Conservation (phyloP, 1,140 invertebrate genomes). For the Trachelipus rathkii region DNA sequence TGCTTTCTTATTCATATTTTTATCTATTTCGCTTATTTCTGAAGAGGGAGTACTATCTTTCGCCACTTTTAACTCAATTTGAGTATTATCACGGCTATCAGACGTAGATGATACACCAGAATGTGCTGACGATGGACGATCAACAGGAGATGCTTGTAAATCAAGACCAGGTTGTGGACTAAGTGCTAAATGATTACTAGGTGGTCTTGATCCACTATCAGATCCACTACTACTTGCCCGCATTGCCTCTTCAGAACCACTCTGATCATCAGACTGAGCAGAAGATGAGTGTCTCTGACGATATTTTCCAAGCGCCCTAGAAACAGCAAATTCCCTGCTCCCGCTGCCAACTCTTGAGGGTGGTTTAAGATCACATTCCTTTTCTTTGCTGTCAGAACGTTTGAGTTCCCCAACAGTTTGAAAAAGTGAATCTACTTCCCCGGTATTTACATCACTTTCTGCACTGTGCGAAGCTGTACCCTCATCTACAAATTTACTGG, state of each 20-base stretch:
- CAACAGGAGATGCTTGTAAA: constrained; percentile 21
- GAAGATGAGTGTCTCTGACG: constrained; percentile 60
- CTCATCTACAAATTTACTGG: constrained; percentile 29
- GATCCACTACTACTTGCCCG: constrained; percentile 44
- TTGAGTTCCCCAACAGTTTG: constrained; percentile 41
- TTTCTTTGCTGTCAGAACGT: constrained; percentile 43
- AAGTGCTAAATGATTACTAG: constrained; percentile 42
- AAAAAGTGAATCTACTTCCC: constrained; percentile 36
- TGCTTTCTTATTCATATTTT: constrained; percentile 33
- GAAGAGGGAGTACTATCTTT: constrained; percentile 19
- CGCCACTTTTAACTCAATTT: constrained; percentile 1
- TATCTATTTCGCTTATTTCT: constrained; percentile 33
- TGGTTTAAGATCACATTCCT: constrained; percentile 37
- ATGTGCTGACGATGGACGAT: constrained; percentile 30
- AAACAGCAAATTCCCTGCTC: constrained; percentile 77
- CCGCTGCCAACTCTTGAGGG: constrained; percentile 55
- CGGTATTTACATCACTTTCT: neutral
- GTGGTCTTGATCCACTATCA: constrained; percentile 43
- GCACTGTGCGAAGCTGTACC: constrained; percentile 23
- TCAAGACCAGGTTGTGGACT: constrained; percentile 34
- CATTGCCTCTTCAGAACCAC: constrained; percentile 44
- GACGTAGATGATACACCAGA: constrained; percentile 29
- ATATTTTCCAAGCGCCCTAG: constrained; percentile 74
- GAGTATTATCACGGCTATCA: constrained; percentile 16
- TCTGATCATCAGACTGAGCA: constrained; percentile 44